phyloP scores from a whole-genome alignment of 2,797 vertebrate species.

The Rhyacichthys aspro region DNA sequence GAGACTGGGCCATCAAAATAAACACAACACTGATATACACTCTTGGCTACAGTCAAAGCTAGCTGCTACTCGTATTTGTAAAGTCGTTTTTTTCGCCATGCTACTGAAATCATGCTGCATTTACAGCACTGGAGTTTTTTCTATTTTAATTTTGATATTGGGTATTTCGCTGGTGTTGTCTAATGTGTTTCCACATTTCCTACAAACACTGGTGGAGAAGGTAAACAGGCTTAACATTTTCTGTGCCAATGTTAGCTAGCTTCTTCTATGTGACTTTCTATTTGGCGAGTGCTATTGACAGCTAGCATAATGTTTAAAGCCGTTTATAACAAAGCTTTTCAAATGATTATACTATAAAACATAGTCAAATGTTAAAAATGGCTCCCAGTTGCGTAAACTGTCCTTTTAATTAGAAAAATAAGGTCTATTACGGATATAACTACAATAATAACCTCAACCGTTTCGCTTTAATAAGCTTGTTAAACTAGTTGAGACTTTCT shows the following conservation, averaged over 20 bases:
- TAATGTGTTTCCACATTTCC: conserved; percentile 64
- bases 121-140: conserved; percentile 65
- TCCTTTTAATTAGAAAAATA: no score
- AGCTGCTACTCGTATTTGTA: fast-evolving
- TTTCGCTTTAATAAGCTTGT: no score
- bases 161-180: conserved; percentile 74
- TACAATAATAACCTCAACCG: no score
- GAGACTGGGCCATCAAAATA: conserved; percentile 60
- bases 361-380: no score
- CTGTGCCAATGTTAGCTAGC: neutral
- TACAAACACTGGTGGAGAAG: conserved; percentile 69
- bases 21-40: conserved; percentile 12
- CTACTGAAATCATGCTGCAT: conserved; percentile 70
- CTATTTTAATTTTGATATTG: conserved; percentile 66
- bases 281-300: neutral
- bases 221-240: conserved; percentile 58
- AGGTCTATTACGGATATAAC: no score
- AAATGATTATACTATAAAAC: no score
- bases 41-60: conserved; percentile 2
- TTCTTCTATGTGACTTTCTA: neutral
- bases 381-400: no score
- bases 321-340: neutral
- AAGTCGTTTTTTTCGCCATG: conserved; percentile 40
- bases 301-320: neutral
- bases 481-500: no score